A percentile compares a stretch with the other conserved stretches of the same genome.
Conservation (phyloP, 2,113 vertebrate genomes). For the Oostethus manadensis region DNA sequence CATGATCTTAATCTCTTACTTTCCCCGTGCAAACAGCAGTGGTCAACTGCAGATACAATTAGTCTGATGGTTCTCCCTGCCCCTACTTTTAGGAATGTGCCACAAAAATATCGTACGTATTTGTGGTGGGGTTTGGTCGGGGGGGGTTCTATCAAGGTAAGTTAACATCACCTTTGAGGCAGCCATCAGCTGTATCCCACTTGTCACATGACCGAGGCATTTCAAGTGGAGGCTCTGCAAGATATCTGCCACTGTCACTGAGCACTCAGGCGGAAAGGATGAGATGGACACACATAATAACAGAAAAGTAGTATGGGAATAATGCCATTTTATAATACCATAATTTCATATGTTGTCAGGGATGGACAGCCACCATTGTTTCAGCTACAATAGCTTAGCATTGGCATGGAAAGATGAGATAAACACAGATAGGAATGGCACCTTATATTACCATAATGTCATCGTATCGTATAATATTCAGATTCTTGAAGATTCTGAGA, state of each 20-base stretch:
- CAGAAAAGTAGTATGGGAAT: background rate
- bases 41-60: conserved; percentile 7
- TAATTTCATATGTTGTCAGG: no score
- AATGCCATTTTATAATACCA: background rate
- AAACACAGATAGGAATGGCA: no score
- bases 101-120: background rate
- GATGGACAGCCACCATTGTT: no score
- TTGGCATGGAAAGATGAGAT: no score
- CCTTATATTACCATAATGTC: no score
- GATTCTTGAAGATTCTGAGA: no score
- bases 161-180: conserved; percentile 14
- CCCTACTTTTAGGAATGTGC: background rate
- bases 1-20: background rate
- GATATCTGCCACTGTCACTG: background rate
- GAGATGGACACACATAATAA: background rate
- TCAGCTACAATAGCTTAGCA: no score
- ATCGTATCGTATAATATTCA: no score
- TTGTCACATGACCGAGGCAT: conserved; percentile 17
- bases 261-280: conserved; percentile 1
- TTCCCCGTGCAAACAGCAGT: background rate
- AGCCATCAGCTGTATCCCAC: conserved; percentile 15
- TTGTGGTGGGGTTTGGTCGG: no score
- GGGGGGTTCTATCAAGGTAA: no score
- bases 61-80: background rate
- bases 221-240: conserved; percentile 6